These are phyloP conservation scores for Microtus californicus DNA, from an alignment of 2,797 vertebrate genomes.

Conservation along the genomic window DNA sequence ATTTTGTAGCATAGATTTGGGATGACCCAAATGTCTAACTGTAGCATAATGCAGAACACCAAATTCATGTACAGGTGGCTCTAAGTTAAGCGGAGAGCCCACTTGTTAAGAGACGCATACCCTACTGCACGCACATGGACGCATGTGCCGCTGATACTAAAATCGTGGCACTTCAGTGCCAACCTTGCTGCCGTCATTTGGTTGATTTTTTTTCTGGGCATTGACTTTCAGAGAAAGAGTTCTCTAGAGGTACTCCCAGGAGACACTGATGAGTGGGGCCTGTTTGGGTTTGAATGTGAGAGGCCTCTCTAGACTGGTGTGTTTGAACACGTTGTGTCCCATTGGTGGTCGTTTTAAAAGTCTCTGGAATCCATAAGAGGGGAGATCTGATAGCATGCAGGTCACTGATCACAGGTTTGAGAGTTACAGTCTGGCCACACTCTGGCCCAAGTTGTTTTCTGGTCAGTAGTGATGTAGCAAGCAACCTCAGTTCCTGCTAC, in stretches of 20 bases:
- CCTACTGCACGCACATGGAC: too few species aligned
- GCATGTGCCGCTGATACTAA: not conserved
- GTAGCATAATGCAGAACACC: not conserved
- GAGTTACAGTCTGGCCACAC: not conserved
- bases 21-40: slow-evolving; percentile 18
- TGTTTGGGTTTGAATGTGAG: not conserved
- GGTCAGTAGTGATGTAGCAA: not conserved
- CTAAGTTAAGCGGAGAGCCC: not conserved
- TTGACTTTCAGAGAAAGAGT: not conserved
- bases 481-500: not conserved
- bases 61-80: not conserved
- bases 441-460: not conserved
- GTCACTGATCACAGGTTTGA: too few species aligned
- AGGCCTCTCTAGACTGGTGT: not conserved
- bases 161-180: not conserved
- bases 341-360: not conserved
- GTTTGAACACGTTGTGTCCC: not conserved
- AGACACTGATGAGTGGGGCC: not conserved
- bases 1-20: not conserved
- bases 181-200: not conserved
- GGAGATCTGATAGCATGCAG: not conserved
- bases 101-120: not conserved
- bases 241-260: not conserved
- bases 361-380: not conserved
- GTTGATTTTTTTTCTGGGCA: not conserved